Evolutionary conservation across 1,140 invertebrate species (phyloP).

Genomic region (Berghia stephanieae): DNA sequence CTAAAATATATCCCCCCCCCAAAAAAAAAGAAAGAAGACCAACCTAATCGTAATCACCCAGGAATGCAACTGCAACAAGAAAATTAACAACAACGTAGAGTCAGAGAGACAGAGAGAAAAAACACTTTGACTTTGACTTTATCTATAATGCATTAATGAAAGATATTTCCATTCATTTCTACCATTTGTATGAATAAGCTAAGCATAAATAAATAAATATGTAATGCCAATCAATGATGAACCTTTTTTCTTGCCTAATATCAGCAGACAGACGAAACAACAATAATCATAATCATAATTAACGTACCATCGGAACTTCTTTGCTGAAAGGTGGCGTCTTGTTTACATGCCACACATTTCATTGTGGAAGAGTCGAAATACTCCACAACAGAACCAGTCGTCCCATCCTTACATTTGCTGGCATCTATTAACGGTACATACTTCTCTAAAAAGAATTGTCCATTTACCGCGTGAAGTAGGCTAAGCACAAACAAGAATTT

Average conservation of each 20-base stretch:
- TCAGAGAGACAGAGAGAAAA: no score
- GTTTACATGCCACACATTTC: slow-evolving; percentile 28
- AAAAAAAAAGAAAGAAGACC: no score
- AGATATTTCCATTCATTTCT: not conserved
- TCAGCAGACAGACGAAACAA: no score
- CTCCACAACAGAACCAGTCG: not conserved
- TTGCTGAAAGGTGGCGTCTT: slow-evolving; percentile 32
- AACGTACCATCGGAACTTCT: slow-evolving; percentile 37
- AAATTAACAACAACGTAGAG: no score
- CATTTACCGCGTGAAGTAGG: not conserved
- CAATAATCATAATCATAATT: no score
- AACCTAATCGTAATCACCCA: no score
- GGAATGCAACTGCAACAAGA: no score
- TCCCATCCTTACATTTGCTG: slow-evolving; percentile 19
- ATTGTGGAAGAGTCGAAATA: slow-evolving; percentile 34
- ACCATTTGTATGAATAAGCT: not conserved
- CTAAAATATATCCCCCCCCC: no score
- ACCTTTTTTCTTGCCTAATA: not conserved
- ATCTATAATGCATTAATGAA: not conserved
- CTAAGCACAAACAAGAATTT: slow-evolving; percentile 17
- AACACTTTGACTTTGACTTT: no score
- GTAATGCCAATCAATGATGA: not conserved
- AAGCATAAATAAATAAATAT: not conserved
- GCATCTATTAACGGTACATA: slow-evolving; percentile 5
- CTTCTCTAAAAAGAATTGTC: slow-evolving; percentile 6